These are phyloP conservation scores for Delphinapterus leucas DNA, from an alignment of 2,113 vertebrate genomes.

Conservation along the genomic window DNA sequence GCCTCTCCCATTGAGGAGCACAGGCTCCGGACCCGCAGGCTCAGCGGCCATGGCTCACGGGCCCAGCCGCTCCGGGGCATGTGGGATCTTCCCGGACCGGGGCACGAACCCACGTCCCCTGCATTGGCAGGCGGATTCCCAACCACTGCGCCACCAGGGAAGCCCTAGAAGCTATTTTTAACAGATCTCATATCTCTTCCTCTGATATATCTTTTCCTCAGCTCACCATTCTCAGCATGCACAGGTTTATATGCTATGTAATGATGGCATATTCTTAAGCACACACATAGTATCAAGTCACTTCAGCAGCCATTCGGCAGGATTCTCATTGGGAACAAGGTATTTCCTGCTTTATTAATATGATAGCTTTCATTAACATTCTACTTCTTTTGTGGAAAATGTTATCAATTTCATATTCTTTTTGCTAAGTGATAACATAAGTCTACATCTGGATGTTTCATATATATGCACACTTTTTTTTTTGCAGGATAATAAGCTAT, in stretches of 20 bases:
- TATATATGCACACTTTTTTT: not conserved
- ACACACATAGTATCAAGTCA: not conserved
- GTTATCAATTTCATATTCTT: not conserved
- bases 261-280: not conserved
- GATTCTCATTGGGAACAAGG: not conserved
- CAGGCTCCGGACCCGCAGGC: too few relatives aligned
- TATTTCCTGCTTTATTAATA: not conserved
- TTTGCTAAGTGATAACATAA: not conserved
- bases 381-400: not conserved
- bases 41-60: too few relatives aligned
- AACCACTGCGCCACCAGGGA: too few relatives aligned
- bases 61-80: too few relatives aligned
- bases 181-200: not conserved
- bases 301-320: not conserved
- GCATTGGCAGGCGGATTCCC: too few relatives aligned
- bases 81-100: too few relatives aligned
- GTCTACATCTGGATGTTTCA: not conserved
- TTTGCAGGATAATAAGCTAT: not conserved
- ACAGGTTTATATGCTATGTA: not conserved
- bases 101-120: too few relatives aligned
- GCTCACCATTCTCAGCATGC: not conserved
- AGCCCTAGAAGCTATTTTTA: constrained; percentile 36
- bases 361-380: not conserved
- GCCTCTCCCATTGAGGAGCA: too few relatives aligned
- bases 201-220: constrained; percentile 5